Evolutionary conservation across 2,113 vertebrate genomes (phyloP), one percentile per base, ranked within the genome.

Genomic region (Labrus mixtus): DNA sequence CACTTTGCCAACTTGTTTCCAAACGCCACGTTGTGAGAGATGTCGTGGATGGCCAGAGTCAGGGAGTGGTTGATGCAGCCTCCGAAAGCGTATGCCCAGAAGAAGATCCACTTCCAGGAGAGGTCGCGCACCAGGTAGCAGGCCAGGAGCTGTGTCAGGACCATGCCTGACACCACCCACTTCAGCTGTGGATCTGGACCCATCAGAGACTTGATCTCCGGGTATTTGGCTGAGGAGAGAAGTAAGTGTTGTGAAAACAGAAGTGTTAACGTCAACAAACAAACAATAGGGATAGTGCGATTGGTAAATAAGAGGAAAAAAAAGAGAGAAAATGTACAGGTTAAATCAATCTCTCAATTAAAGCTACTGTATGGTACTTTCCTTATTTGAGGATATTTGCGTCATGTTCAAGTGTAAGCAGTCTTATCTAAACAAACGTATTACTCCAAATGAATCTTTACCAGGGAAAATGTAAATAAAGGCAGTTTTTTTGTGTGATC

Each of bases 1-100:
- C 93, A 95, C 78, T 90, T 94, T 0, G 93, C 85, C 33, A 90
- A 88, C 81, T 94, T 94, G 73, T 97, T 97, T 36, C 98, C 98
- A 19, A 99, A 99, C 68, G 97, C 97, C 0, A 97, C 93, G 0
- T 99, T 99, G 94, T 99, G 98, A 0, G 98, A 99, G 93, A 99
- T 99, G 87, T 99, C 98, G 0, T 99, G 98, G 91, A 99, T 99
- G 50, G 98, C 98, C 0, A 99, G 92, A 0, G 97, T 97, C 87
- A 99, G 82, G 0, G 97, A 97, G 87, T 99, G 98, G 90, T 99
- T 99, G 76, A 98, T 90, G 65, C 98, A 98, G 53, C 98, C 98
- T 8, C 98, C 98, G 0, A 99, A 97, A 50, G 84, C 91, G 0
- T 98, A 99, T 43, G 97, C 97, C 97, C 97, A 98, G 91, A 99